Evolutionary conservation across 2,888 invertebrate species (phyloP), one percentile per base, ranked within the genome.

Genomic region (Cerceris rybyensis): DNA sequence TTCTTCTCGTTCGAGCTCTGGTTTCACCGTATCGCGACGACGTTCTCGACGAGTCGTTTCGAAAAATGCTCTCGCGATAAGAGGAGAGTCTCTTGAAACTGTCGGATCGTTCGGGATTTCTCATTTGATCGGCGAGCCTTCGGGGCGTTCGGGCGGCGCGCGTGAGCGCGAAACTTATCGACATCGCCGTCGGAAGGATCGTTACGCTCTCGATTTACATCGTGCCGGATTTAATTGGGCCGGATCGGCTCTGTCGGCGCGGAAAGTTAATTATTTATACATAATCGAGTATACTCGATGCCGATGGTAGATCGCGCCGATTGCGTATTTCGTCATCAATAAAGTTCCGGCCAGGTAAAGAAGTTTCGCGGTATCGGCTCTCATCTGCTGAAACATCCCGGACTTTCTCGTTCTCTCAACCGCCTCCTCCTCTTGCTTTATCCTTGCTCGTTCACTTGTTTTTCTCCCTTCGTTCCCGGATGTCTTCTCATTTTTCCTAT

Each of bases 271-370:
- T 88, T 88, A 88, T 86, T 88, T 88, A 84, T 82, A 82, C 84
- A 86, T 83, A 88, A 87, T 88, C 86, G 85, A 83, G 81, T 82
- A 72, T 78, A 80, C 68, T 75, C 80, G 72, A 72, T 78, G 52
- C 75, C 28, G 77, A 67, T 82, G 75, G 81, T 83, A 88, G 88
- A 88, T 88, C 80, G 77, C 60, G 14, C 70, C 80, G 88, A 88
- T 88, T 88, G 87, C 75, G 64, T 79, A 85, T 88, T 88, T 88
- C 84, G 82, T 88, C 88, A 86, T 88, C 88, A 88, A 88, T 86
- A 88, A 88, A 87, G 76, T 87, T 82, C 72, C 76, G 72, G 79
- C 70, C 70, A 66, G 72, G 86, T 79, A 76, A 14, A 71, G 73
- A 66, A 64, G 75, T 78, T 81, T 79, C 82, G 76, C 81, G 85